Percentiles rank a stretch among this genome's conserved stretches.
Conservation (phyloP, 2,797 vertebrate genomes). For the Pelodytes ibericus region DNA sequence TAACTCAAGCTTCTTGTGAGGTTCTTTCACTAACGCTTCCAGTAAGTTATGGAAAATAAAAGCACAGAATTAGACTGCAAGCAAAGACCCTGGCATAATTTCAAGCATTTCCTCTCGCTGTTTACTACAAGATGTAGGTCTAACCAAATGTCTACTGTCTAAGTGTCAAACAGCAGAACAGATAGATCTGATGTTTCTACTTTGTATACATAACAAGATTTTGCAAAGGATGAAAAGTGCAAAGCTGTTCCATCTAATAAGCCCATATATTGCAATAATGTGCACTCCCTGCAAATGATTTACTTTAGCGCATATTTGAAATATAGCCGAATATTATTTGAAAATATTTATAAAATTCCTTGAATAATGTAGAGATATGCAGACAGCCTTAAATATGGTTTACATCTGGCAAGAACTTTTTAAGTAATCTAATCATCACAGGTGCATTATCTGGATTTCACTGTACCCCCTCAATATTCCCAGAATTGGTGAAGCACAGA, state of each 20-base stretch:
- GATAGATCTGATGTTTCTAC: conserved; percentile 42
- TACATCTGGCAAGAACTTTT: too few relatives aligned
- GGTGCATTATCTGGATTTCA: too few relatives aligned
- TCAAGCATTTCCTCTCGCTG: conserved; percentile 54
- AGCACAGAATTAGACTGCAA: conserved; percentile 51
- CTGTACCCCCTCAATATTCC: too few relatives aligned
- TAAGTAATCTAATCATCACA: too few relatives aligned
- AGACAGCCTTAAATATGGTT: too few relatives aligned
- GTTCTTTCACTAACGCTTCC: conserved; percentile 53
- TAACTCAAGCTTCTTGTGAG: conserved; percentile 50
- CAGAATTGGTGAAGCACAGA: too few relatives aligned
- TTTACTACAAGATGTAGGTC: conserved; percentile 57
- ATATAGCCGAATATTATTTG: neutral
- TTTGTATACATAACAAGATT: conserved; percentile 50
- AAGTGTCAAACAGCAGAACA: conserved; percentile 54
- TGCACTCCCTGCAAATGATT: conserved; percentile 6
- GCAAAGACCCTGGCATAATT: conserved; percentile 50
- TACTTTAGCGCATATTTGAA: neutral
- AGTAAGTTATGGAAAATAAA: conserved; percentile 55
- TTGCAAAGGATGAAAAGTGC: conserved; percentile 30
- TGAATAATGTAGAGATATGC: too few relatives aligned
- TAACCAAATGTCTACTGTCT: conserved; percentile 52
- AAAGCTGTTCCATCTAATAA: conserved; percentile 27
- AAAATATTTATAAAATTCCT: neutral
- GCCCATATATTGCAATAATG: conserved; percentile 15